Evolutionary conservation across 37 sponge, comb jelly and placozoan genomes (phyloP).

Genomic region (Diacarnus erythraeanus): DNA sequence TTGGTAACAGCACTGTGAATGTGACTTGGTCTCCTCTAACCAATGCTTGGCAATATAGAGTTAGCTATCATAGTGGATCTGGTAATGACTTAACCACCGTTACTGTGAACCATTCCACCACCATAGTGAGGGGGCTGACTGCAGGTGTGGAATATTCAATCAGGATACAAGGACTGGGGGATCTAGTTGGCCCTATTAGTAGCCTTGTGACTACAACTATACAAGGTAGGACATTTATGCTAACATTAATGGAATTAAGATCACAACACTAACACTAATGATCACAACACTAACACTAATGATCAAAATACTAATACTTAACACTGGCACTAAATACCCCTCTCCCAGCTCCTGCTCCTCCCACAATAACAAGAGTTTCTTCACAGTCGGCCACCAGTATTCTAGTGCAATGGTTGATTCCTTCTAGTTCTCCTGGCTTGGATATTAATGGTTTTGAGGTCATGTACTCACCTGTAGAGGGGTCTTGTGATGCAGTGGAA

Average conservation of each 20-base stretch:
- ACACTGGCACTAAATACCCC: no score
- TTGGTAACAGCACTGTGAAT: constrained; percentile 14
- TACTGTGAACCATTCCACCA: background rate
- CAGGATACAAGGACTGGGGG: constrained; percentile 8
- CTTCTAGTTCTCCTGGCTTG: no score
- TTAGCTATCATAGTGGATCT: background rate
- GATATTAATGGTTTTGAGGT: constrained; percentile 4
- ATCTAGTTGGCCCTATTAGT: constrained; percentile 15
- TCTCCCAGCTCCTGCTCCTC: constrained; percentile 19
- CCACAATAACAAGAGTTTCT: constrained; percentile 4
- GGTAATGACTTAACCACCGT: background rate
- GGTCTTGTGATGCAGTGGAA: constrained; percentile 7
- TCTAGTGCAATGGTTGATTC: background rate
- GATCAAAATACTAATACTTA: no score
- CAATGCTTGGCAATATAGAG: constrained; percentile 7
- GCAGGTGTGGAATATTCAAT: constrained; percentile 21
- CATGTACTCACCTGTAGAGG: constrained; percentile 7
- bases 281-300: no score
- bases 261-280: no score
- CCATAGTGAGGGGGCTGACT: background rate
- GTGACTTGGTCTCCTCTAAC: constrained; percentile 41
- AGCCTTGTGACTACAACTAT: background rate
- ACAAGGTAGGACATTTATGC: constrained; percentile 6
- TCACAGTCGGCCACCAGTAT: constrained; percentile 7
- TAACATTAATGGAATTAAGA: no score